A percentile compares a stretch with the other conserved stretches of the same genome.
Conservation (phyloP, 2,797 vertebrate species). For the Neosilurus hyrtlii region DNA sequence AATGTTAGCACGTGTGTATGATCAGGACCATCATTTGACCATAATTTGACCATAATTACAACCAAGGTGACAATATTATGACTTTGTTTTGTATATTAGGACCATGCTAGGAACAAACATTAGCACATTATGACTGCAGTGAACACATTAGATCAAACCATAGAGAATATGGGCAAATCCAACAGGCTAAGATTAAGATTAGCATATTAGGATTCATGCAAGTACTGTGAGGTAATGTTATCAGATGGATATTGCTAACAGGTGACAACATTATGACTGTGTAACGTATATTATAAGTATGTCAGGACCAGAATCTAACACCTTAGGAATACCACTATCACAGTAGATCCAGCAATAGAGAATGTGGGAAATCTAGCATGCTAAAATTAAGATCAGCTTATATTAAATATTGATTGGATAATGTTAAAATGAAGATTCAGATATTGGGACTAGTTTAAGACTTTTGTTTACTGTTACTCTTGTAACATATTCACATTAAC, state of each 20-base stretch:
- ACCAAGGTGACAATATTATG: neutral
- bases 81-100: neutral
- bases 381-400: neutral
- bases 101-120: neutral
- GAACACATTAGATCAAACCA: neutral
- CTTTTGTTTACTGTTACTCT: neutral
- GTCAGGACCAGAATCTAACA: neutral
- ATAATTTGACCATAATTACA: no score
- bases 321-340: neutral
- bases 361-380: neutral
- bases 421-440: neutral
- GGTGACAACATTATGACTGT: neutral
- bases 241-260: no score
- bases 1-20: neutral
- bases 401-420: neutral
- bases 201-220: neutral
- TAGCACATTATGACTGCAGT: neutral
- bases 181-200: neutral
- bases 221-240: no score
- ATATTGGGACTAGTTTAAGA: neutral
- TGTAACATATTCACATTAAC: neutral
- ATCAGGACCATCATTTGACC: neutral
- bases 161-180: neutral
- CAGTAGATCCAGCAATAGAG: neutral
- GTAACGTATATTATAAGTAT: neutral